phyloP scores from a whole-genome alignment of 92 coral and sea anemone genomes.

The Galaxea fascicularis region DNA sequence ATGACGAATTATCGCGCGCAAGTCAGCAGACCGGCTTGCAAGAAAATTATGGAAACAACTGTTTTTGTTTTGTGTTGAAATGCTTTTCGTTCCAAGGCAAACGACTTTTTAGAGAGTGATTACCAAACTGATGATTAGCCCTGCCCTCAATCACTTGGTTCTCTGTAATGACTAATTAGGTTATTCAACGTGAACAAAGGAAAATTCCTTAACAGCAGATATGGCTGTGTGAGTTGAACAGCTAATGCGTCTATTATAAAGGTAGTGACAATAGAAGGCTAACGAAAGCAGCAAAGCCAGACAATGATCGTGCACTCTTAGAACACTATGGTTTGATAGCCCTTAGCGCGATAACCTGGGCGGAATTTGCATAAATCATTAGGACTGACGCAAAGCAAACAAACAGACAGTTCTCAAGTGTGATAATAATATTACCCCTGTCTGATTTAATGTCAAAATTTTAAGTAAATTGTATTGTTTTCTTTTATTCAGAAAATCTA shows the following conservation, averaged over 20 bases:
- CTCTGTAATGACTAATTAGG: slow-evolving; percentile 43
- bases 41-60: not conserved
- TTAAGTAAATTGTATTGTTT: not conserved
- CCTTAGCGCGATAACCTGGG: not conserved
- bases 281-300: slow-evolving; percentile 20
- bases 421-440: not conserved
- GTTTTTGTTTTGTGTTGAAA: slow-evolving; percentile 16
- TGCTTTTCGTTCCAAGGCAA: slow-evolving; percentile 24
- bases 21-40: not conserved
- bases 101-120: slow-evolving; percentile 14
- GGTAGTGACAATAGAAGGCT: slow-evolving; percentile 23
- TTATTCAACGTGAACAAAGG: slow-evolving; percentile 28
- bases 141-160: slow-evolving; percentile 27
- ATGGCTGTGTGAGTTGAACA: not conserved
- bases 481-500: not conserved
- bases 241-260: slow-evolving; percentile 30
- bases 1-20: slow-evolving; percentile 23
- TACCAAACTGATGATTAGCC: slow-evolving; percentile 17
- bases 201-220: slow-evolving; percentile 47
- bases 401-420: not conserved
- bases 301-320: slow-evolving; percentile 32
- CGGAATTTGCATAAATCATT: not conserved
- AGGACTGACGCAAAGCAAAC: not conserved
- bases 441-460: not conserved
- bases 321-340: not conserved